These are phyloP conservation scores for Noctua pronuba DNA, from an alignment of 2,888 invertebrate genomes.

Conservation along the genomic window DNA sequence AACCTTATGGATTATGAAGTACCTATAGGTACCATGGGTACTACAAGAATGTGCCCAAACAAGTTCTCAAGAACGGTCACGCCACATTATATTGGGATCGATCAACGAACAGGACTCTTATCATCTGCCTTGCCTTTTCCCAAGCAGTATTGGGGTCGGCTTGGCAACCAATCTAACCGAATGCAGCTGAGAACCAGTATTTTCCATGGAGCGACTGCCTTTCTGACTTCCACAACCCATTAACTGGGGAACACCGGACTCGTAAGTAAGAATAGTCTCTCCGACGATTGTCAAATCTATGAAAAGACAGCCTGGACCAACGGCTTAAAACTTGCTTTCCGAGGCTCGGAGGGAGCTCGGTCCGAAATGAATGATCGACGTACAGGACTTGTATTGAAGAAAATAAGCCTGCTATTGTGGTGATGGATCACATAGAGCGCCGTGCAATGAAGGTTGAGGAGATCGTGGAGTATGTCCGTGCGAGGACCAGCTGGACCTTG, in stretches of 20 bases:
- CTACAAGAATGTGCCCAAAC: too few species aligned
- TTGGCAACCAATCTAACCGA: not conserved
- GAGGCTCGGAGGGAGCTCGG: conserved; percentile 5
- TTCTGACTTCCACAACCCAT: conserved; percentile 27
- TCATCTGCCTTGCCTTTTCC: not conserved
- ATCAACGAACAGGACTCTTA: too few species aligned
- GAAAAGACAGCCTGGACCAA: conserved; percentile 9
- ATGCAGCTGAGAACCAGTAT: conserved; percentile 5
- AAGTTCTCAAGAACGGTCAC: too few species aligned
- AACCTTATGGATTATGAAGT: too few species aligned
- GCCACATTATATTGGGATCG: too few species aligned
- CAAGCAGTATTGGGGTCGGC: not conserved
- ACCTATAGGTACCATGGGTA: too few species aligned
- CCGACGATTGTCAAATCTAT: not conserved
- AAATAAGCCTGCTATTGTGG: not conserved
- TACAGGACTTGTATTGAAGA: not conserved
- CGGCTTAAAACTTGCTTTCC: conserved; percentile 13
- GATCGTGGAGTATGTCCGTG: too few species aligned
- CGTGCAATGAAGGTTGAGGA: not conserved
- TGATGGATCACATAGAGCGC: not conserved
- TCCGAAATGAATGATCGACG: not conserved
- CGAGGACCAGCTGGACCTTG: too few species aligned
- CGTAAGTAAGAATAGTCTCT: not conserved
- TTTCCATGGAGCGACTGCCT: conserved; percentile 18
- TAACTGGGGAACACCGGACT: not conserved